Evolutionary conservation across 2,888 invertebrate genomes (phyloP).

Genomic region (Schizaphis graminum): DNA sequence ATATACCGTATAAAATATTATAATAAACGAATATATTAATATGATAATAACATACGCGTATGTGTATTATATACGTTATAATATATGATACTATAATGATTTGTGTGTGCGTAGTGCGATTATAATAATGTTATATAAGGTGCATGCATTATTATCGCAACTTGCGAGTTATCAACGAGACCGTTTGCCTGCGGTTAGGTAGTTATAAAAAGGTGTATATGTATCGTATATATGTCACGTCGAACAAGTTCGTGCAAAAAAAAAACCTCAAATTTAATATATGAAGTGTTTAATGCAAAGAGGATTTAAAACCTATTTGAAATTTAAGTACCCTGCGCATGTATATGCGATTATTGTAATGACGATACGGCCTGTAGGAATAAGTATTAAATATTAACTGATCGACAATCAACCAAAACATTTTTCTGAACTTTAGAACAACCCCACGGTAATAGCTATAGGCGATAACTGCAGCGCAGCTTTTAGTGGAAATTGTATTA

Average conservation of each 20-base stretch:
- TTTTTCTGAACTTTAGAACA: background rate
- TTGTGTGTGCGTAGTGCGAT: background rate
- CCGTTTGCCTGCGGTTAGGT: background rate
- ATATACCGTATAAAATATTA: background rate
- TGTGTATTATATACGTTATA: too few relatives aligned
- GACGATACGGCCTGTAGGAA: background rate
- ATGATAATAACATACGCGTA: background rate
- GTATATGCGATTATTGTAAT: background rate
- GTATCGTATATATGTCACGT: background rate
- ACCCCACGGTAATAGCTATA: background rate
- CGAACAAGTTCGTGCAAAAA: background rate
- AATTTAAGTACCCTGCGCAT: background rate
- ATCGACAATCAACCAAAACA: background rate
- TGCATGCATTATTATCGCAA: background rate
- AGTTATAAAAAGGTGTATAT: background rate
- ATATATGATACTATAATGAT: background rate
- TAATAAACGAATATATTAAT: background rate
- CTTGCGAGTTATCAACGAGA: background rate
- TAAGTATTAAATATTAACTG: background rate
- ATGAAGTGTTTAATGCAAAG: background rate
- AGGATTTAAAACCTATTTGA: background rate
- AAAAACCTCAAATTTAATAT: background rate
- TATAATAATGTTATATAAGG: background rate
- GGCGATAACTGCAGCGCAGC: background rate
- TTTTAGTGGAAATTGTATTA: background rate